Conservation (phyloP, 2,888 invertebrate species). For the Theristus sp. region DNA sequence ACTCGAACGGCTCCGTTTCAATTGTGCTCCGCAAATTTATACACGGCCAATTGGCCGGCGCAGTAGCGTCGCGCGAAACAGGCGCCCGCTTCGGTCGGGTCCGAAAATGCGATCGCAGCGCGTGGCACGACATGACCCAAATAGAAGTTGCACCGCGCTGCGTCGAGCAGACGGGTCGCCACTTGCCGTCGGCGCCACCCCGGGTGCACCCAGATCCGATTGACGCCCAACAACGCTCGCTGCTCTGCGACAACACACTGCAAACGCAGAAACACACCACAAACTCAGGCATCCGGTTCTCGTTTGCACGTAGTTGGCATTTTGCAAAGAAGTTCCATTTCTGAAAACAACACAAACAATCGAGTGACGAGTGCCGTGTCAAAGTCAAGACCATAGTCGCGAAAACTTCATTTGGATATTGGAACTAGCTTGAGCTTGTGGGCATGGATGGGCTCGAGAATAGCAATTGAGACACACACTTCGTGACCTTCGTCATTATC, state of each 20-base stretch:
- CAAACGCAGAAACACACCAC: no score
- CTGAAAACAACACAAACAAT: no score
- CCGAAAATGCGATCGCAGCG: background rate
- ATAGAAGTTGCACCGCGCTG: background rate
- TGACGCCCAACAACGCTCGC: background rate
- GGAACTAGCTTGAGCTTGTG: no score
- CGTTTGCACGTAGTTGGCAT: no score
- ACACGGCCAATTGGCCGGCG: background rate
- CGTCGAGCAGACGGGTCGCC: background rate
- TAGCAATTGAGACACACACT: no score
- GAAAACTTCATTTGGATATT: no score
- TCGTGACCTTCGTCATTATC: background rate
- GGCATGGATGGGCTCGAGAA: no score
- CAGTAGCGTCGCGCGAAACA: background rate
- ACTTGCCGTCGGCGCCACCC: background rate
- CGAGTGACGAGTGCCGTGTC: no score
- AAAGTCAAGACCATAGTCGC: no score
- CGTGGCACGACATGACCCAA: background rate
- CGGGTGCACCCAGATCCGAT: background rate
- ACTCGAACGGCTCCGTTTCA: no score
- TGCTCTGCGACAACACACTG: background rate
- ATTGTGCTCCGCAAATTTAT: background rate
- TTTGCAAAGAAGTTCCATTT: no score
- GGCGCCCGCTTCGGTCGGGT: background rate
- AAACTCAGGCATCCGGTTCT: no score